Evolutionary conservation across 1,140 invertebrate species (phyloP).

Genomic region (Lepidurus arcticus): DNA sequence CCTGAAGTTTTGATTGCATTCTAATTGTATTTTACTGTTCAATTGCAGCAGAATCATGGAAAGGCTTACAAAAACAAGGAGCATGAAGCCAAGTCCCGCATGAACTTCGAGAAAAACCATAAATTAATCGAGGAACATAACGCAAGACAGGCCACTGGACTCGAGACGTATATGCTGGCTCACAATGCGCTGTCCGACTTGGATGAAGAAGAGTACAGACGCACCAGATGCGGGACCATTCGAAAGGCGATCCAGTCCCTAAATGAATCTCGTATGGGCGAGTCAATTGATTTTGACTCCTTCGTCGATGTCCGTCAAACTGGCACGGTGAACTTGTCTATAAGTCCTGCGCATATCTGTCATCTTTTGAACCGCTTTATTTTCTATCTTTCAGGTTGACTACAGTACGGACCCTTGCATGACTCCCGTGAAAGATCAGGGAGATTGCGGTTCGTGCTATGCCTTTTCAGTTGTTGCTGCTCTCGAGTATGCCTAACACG

Average conservation of each 20-base stretch:
- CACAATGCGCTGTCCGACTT: conserved; percentile 26
- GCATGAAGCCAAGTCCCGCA: conserved; percentile 25
- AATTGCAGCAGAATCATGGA: too few species aligned
- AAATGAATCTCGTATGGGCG: neutral
- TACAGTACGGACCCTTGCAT: conserved; percentile 26
- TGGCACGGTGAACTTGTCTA: neutral
- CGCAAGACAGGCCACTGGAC: neutral
- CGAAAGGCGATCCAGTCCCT: neutral
- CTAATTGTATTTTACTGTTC: too few species aligned
- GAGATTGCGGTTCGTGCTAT: conserved; percentile 45
- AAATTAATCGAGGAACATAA: conserved; percentile 29
- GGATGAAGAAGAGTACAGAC: neutral
- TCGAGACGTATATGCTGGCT: neutral
- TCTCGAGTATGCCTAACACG: conserved; percentile 37
- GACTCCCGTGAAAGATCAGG: conserved; percentile 37
- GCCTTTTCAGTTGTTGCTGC: conserved; percentile 41
- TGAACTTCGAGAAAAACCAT: conserved; percentile 21
- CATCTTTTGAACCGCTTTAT: neutral
- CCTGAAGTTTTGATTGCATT: too few species aligned
- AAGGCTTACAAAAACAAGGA: too few species aligned
- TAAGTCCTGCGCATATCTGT: neutral
- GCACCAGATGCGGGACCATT: neutral
- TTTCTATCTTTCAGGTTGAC: conserved; percentile 25
- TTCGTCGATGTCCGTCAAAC: neutral
- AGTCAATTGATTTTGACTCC: neutral